A percentile compares a stretch with the other conserved stretches of the same genome.
Conservation (phyloP, 2,113 vertebrate species). For the Paradoxurus hermaphroditus region DNA sequence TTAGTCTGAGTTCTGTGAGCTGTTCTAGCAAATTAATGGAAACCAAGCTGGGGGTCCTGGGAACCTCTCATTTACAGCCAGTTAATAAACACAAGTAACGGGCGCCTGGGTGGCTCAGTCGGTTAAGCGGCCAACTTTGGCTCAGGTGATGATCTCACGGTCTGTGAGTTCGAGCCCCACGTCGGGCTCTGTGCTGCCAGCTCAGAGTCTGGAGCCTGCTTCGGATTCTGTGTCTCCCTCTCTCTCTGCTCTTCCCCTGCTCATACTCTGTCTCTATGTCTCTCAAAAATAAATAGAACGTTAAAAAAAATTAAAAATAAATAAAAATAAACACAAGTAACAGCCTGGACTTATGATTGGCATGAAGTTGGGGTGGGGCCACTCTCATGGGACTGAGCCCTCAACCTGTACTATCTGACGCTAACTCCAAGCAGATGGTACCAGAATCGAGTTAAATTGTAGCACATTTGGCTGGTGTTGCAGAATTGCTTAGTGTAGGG, state of each 20-base stretch:
- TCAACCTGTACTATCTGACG: not conserved
- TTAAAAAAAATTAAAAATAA: too few species aligned
- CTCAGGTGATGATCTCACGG: too few species aligned
- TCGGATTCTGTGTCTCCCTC: too few species aligned
- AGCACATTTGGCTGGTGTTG: not conserved
- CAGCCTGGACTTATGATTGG: not conserved
- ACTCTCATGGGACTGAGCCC: not conserved
- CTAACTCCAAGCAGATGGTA: not conserved
- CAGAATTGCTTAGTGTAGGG: not conserved
- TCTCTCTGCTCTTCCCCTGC: too few species aligned
- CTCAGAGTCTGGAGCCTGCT: too few species aligned
- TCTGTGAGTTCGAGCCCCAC: too few species aligned
- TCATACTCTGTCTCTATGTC: too few species aligned
- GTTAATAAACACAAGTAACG: not conserved
- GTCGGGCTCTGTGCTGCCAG: too few species aligned
- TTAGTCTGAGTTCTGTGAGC: not conserved
- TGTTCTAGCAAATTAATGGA: not conserved
- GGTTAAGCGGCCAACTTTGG: too few species aligned
- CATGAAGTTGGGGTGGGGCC: not conserved
- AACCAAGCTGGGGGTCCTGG: not conserved
- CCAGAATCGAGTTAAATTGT: not conserved
- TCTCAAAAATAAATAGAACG: too few species aligned
- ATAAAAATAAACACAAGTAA: not conserved
- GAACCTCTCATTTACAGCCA: not conserved
- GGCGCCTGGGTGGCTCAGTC: too few species aligned